These are phyloP conservation scores for Macrosiphum euphorbiae DNA, from an alignment of 2,888 invertebrate genomes.

Conservation along the genomic window DNA sequence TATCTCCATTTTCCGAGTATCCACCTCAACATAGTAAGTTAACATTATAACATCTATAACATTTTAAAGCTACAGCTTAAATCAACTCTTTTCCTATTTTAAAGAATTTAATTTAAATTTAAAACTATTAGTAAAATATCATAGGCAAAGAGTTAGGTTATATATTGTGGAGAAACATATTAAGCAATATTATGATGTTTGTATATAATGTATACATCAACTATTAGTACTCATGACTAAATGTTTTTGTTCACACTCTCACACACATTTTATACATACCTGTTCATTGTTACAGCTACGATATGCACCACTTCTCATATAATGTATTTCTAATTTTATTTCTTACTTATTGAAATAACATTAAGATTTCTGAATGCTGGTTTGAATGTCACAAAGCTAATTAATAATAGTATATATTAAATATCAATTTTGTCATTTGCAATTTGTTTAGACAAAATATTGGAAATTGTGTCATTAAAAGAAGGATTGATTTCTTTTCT, in stretches of 20 bases:
- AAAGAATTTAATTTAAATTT: neutral
- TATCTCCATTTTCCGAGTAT: constrained; percentile 61
- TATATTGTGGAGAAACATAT: neutral
- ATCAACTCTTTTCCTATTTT: neutral
- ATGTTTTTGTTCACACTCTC: neutral
- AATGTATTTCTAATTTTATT: neutral
- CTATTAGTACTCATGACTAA: no score
- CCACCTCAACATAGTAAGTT: constrained; percentile 55
- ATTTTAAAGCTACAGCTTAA: neutral
- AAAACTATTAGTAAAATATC: neutral
- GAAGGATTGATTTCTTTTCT: neutral
- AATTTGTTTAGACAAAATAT: neutral
- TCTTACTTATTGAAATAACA: neutral
- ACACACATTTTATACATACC: neutral
- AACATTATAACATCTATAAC: neutral
- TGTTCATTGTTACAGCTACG: neutral
- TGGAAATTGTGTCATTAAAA: neutral
- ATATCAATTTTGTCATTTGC: neutral
- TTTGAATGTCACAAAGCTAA: neutral
- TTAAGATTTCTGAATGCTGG: neutral
- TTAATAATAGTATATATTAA: neutral
- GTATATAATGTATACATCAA: no score
- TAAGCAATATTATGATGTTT: no score
- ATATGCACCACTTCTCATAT: neutral
- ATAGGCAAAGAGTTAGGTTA: neutral